Base-by-base conservation (phyloP, 2,797 vertebrate species). In the Sebastiscus tertius region DNA sequence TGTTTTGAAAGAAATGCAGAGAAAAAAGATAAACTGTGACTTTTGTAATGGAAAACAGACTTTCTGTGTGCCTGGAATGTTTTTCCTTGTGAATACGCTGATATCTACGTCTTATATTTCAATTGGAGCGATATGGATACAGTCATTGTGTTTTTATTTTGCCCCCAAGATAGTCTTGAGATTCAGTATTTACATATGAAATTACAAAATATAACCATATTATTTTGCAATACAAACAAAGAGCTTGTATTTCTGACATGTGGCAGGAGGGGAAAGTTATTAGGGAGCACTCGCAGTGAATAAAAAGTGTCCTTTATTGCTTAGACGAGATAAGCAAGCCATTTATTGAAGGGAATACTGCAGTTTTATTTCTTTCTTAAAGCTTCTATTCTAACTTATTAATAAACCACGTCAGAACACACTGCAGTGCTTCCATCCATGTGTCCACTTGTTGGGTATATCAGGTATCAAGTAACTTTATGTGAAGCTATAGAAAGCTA, bases 1-100 rank as follows among this genome's bases (percentile, higher is more conserved):
- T 88, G 80, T 92, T 93, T 88, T 83, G 69, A 89, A 82, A 87
- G 83, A 83, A 89, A 72, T 71, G 29, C 52, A 29, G 81, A 64
- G 66, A 16, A 70, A 82, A 86, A 79, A 71, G 77, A 77, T 71
- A 81, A 88, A 89, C 58, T 80, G 36, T 82, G 79, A 81, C 73
- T 81, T 46, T 83, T 75, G 77, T 83, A 89, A 91, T 90, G 74
- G 63, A 89, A 91, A 90, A 78, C 91, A 91, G 83, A 82, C 81
- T 77, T 72, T 79, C 58, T 62, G 18, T 56, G 31, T 33, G 68
- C 18, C 65, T 85, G 82, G 70, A 87, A 83, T 90, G 82, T 83
- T 79, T 84, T 85, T 79, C 22, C 31, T 54, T 27, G 27, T 69
- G 71, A 86, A 72, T 86, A 42, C 33, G 49, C 58, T 59, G 80